phyloP scores from a whole-genome alignment of 1,140 invertebrate species.

The Drepana arcuata region DNA sequence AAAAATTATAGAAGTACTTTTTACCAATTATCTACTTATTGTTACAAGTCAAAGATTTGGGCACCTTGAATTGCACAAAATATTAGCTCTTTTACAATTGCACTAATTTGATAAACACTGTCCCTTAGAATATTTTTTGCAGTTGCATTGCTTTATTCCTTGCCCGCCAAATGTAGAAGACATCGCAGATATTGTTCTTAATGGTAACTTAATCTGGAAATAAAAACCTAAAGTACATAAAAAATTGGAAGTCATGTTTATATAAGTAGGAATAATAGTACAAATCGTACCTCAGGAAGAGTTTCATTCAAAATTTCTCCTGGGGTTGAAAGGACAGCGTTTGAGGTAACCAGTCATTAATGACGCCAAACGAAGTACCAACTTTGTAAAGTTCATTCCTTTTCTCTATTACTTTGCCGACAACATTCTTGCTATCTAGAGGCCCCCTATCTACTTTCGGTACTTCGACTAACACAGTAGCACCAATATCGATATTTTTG shows the following conservation, averaged over 20 bases:
- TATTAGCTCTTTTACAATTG: conserved; percentile 17
- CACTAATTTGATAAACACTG: conserved; percentile 13
- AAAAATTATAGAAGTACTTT: too few species aligned
- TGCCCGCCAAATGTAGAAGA: conserved; percentile 15
- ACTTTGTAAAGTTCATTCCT: too few species aligned
- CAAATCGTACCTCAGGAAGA: conserved; percentile 5
- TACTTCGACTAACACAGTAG: conserved; percentile 21
- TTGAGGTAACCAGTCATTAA: conserved; percentile 23
- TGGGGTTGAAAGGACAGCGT: conserved; percentile 11
- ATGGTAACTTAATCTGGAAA: conserved; percentile 9
- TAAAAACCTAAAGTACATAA: neutral
- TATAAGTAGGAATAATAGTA: neutral
- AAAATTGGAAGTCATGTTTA: neutral
- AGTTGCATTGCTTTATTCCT: conserved; percentile 17
- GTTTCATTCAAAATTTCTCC: neutral
- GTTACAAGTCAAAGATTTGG: conserved; percentile 3
- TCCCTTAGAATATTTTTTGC: conserved; percentile 11
- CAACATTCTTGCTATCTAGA: conserved; percentile 18
- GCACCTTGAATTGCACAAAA: too few species aligned
- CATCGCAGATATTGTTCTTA: conserved; percentile 8
- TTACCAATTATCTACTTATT: too few species aligned
- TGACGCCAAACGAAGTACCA: conserved; percentile 18
- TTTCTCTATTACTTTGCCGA: too few species aligned
- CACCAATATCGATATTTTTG: conserved; percentile 13
- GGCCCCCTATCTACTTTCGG: conserved; percentile 19